A percentile compares a stretch with the other conserved stretches of the same genome.
Conservation (phyloP, 2,888 invertebrate genomes). For the Onchidella celtica region DNA sequence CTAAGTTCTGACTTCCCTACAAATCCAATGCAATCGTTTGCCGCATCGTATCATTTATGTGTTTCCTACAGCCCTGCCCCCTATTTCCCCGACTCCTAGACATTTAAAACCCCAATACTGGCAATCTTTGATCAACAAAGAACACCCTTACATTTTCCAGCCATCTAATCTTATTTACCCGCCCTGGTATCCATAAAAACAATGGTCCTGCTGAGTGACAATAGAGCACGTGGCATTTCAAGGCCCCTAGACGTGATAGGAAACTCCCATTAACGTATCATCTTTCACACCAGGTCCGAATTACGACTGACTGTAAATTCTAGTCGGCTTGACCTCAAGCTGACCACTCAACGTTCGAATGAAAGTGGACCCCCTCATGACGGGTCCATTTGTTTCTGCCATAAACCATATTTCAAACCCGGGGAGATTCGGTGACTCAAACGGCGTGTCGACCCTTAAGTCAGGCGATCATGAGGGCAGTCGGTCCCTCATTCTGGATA, state of each 20-base stretch:
- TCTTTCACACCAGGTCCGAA: constrained; percentile 2
- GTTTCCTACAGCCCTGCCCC: no score
- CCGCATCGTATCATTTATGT: no score
- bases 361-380: constrained; percentile 2
- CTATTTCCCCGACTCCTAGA: no score
- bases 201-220: background rate
- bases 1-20: no score
- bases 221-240: constrained; percentile 10
- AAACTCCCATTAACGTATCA: background rate
- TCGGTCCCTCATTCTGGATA: no score
- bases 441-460: no score
- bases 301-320: background rate
- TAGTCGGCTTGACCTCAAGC: background rate
- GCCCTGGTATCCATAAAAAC: background rate
- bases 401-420: constrained; percentile 23
- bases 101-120: no score
- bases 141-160: no score
- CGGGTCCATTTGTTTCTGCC: constrained; percentile 16
- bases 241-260: background rate
- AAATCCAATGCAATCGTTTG: no score
- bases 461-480: no score
- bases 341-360: background rate
- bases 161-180: constrained; percentile 3
- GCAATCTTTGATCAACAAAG: no score
- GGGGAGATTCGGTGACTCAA: background rate